Base-by-base conservation (phyloP, 2,113 vertebrate species). In the Laterallus jamaicensis region DNA sequence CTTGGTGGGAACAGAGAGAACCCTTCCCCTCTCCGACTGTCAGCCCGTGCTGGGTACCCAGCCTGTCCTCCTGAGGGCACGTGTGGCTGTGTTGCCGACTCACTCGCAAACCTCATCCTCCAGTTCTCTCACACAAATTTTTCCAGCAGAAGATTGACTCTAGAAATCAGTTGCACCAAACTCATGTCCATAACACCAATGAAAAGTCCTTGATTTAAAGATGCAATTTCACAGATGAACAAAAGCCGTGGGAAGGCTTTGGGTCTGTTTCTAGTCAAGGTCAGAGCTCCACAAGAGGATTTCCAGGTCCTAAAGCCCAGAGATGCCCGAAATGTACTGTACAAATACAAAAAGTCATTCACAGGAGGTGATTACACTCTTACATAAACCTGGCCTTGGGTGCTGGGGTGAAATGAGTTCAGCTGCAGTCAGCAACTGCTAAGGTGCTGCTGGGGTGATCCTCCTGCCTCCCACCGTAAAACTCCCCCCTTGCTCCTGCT, bases 401-500 rank as follows among this genome's bases (percentile, higher is more conserved):
- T 50, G 21, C n/a, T 37, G 8, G 75, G 32, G 55, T 77, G 79
- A 71, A n/a, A 12, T 0, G 4, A 67, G 91, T 90, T 96, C 94
- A 94, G 63, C 28, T 32, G 3, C 0, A 29, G 71, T 59, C 88
- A 81, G 87, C 44, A 40, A 85, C 40, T 0, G 28, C 44, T 21
- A 13, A 0, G 1, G 40, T 37, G 58, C 82, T 44, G 58, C 77
- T 42, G 0, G 0, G 28, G 11, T 3, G 3, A 11, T 28, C 32
- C 64, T 52, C 19, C 64, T 37, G 26, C 44, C 32, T 31, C 67
- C 73, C 50, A 14, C 70, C 20, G 42, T 14, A 20, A 22, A 59
- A 21, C 0, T 59, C 25, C 37, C 3, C 28, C 37, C 39, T n/a
- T 0, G 0, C 13, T n/a, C n/a, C 83, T 16, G 28, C 47, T 8